A percentile compares a stretch with the other conserved stretches of the same genome.
Evolutionary conservation across 2,888 invertebrate species (phyloP).

Genomic region (Drosophila merina): DNA sequence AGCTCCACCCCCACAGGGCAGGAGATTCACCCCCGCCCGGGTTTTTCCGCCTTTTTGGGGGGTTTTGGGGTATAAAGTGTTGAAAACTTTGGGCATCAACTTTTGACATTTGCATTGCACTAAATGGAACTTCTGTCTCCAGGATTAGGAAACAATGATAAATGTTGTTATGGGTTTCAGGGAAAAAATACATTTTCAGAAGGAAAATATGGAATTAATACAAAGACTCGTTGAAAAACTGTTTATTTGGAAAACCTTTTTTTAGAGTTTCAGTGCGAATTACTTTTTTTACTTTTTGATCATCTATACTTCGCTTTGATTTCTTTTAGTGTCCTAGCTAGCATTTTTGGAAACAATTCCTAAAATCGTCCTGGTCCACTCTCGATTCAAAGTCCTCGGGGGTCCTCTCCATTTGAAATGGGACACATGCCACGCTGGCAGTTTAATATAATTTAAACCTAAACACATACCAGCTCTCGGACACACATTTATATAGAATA

Average conservation of each 20-base stretch:
- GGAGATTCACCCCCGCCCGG: constrained; percentile 2
- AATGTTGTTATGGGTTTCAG: constrained; percentile 42
- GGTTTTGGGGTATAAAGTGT: constrained; percentile 63
- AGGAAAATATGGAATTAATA: neutral
- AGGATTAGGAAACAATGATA: constrained; percentile 55
- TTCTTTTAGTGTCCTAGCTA: constrained; percentile 36
- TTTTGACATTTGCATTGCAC: constrained; percentile 77
- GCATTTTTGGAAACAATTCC: constrained; percentile 72
- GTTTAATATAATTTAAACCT: constrained; percentile 78
- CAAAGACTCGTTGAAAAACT: neutral
- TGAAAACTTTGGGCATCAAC: constrained; percentile 71
- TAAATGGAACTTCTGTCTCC: constrained; percentile 66
- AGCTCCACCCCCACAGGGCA: constrained; percentile 52
- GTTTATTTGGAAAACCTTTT: no score
- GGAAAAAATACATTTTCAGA: neutral
- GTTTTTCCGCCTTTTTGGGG: constrained; percentile 31
- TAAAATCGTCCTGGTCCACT: constrained; percentile 50
- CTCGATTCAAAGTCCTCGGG: constrained; percentile 45
- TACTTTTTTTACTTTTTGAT: no score
- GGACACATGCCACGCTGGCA: constrained; percentile 75
- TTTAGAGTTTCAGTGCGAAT: no score
- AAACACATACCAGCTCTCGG: constrained; percentile 62
- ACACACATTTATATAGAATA: constrained; percentile 30
- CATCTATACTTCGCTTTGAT: neutral
- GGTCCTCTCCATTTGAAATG: constrained; percentile 49